phyloP scores from a whole-genome alignment of 2,113 vertebrate genomes.

The Trogon surrucura region DNA sequence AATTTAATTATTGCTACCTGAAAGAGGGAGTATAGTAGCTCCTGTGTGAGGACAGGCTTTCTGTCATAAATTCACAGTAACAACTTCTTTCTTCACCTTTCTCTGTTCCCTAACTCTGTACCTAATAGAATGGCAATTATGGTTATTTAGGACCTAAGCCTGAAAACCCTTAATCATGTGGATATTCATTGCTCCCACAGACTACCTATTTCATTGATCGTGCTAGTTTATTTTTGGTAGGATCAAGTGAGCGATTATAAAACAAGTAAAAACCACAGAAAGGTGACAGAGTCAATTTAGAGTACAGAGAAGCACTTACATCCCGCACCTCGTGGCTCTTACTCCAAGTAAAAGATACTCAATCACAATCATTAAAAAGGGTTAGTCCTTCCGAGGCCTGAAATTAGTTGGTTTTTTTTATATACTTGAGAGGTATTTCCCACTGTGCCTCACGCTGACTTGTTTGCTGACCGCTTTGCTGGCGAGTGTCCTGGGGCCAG shows the following conservation, averaged over 20 bases:
- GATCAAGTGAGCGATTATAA: constrained; percentile 42
- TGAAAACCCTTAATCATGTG: constrained; percentile 36
- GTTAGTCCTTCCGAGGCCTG: not conserved
- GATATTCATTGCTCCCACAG: constrained; percentile 30
- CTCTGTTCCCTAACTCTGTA: not conserved
- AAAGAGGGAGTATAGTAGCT: not conserved
- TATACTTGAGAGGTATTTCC: not conserved
- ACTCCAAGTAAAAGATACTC: not conserved
- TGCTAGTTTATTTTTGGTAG: constrained; percentile 28
- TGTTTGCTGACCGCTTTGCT: not conserved
- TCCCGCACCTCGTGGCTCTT: fast-evolving
- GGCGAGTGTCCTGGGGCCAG: fast-evolving
- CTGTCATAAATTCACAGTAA: not conserved
- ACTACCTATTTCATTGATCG: constrained; percentile 30
- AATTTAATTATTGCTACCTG: not conserved
- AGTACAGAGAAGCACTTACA: not conserved
- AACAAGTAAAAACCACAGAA: constrained; percentile 25
- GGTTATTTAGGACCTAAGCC: constrained; percentile 33
- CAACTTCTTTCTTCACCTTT: not conserved
- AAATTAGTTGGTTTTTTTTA: not conserved
- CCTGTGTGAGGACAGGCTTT: not conserved
- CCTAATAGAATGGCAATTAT: constrained; percentile 12
- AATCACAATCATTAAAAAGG: not conserved
- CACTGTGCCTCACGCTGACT: fast-evolving
- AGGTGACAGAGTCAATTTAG: constrained; percentile 9